Evolutionary conservation across 2,113 vertebrate genomes (phyloP).

Genomic region (Scatophagus argus): DNA sequence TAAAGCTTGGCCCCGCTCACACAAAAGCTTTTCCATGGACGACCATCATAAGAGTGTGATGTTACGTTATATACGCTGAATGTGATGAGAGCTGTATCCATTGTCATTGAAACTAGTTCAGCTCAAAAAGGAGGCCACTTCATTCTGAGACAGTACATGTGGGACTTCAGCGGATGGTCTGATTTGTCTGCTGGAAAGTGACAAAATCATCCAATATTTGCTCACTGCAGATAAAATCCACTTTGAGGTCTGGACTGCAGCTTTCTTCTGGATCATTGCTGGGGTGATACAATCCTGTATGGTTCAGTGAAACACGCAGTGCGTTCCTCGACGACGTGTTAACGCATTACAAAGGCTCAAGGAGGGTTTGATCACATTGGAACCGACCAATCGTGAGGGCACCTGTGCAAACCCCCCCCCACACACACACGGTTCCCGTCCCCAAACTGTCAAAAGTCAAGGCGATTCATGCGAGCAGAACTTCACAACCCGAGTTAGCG

Average conservation of each 20-base stretch:
- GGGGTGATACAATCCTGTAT: too few relatives aligned
- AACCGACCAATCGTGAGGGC: too few relatives aligned
- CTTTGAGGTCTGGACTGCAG: conserved; percentile 26
- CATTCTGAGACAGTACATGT: conserved; percentile 71
- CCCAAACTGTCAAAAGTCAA: too few relatives aligned
- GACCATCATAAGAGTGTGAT: background rate
- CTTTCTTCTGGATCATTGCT: conserved; percentile 14
- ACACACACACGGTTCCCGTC: too few relatives aligned
- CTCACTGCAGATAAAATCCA: conserved; percentile 34
- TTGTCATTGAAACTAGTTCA: conserved; percentile 78
- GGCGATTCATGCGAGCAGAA: too few relatives aligned
- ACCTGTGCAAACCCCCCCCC: too few relatives aligned
- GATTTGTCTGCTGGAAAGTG: conserved; percentile 64
- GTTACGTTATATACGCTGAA: conserved; percentile 20
- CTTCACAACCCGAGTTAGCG: too few relatives aligned
- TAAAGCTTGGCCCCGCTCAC: conserved; percentile 1
- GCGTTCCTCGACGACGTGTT: background rate
- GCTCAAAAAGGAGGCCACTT: conserved; percentile 77
- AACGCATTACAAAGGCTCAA: too few relatives aligned
- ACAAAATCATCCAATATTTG: conserved; percentile 41
- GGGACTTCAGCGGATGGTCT: conserved; percentile 73
- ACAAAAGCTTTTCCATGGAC: background rate
- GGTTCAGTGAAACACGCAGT: conserved; percentile 18
- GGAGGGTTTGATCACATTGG: too few relatives aligned
- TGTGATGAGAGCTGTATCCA: conserved; percentile 15